phyloP scores from a whole-genome alignment of 2,888 invertebrate genomes.

The Enchytraeus crypticus region DNA sequence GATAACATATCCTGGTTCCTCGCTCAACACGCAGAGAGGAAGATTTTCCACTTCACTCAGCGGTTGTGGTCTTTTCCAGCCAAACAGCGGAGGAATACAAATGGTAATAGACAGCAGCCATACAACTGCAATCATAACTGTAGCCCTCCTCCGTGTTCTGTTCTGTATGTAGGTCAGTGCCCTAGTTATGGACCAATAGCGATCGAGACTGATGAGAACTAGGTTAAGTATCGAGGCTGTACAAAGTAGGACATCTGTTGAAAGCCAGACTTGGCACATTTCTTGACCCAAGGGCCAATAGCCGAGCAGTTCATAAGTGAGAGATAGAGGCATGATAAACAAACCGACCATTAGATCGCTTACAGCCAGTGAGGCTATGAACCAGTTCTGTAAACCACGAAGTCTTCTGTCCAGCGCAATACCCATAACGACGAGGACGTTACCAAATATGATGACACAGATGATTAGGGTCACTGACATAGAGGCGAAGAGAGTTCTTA shows the following conservation, averaged over 20 bases:
- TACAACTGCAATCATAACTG: conserved; percentile 69
- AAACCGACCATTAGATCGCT: conserved; percentile 53
- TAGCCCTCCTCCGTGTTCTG: conserved; percentile 82
- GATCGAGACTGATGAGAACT: conserved; percentile 53
- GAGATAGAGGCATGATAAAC: conserved; percentile 53
- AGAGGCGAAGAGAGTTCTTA: conserved; percentile 80
- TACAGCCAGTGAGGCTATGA: conserved; percentile 47
- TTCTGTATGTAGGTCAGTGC: conserved; percentile 90
- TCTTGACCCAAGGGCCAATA: conserved; percentile 43
- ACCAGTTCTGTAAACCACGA: conserved; percentile 48
- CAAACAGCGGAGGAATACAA: conserved; percentile 68
- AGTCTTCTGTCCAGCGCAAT: conserved; percentile 52
- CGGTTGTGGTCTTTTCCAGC: conserved; percentile 36
- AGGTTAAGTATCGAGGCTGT: conserved; percentile 53
- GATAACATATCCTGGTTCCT: conserved; percentile 89
- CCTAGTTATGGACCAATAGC: conserved; percentile 51
- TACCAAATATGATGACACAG: conserved; percentile 51
- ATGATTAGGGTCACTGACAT: conserved; percentile 61
- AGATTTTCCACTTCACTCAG: conserved; percentile 29
- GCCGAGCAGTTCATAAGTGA: conserved; percentile 45
- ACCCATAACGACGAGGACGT: conserved; percentile 52
- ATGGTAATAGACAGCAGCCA: conserved; percentile 90
- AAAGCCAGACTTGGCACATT: conserved; percentile 52
- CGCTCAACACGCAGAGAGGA: conserved; percentile 70
- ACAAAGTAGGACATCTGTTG: conserved; percentile 53